Conservation (phyloP, 2,797 vertebrate genomes). For the Atherinosoma microstoma region DNA sequence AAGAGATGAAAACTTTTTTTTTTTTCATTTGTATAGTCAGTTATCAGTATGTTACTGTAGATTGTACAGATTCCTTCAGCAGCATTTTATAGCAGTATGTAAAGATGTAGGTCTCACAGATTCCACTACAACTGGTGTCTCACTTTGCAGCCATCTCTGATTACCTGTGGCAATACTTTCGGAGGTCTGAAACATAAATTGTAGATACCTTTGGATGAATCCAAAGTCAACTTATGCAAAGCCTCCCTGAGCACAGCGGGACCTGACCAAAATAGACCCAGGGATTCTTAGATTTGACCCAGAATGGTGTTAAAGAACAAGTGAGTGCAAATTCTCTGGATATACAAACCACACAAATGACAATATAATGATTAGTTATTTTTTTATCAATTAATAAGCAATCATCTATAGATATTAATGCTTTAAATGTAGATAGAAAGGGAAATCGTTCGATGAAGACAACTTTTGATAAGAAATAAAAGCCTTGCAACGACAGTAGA, state of each 20-base stretch:
- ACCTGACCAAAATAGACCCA: background rate
- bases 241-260: background rate
- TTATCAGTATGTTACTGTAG: constrained; percentile 66
- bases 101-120: constrained; percentile 29
- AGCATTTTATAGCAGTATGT: constrained; percentile 17
- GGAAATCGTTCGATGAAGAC: background rate
- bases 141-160: background rate
- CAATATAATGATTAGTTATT: background rate
- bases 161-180: background rate
- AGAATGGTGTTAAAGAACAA: background rate
- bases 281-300: background rate
- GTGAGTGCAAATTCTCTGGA: background rate
- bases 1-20: constrained; percentile 32
- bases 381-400: background rate
- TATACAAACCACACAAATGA: background rate
- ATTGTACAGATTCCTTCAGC: constrained; percentile 69
- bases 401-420: background rate
- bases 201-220: too few relatives aligned
- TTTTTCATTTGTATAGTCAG: constrained; percentile 57
- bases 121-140: background rate
- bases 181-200: background rate
- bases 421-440: background rate
- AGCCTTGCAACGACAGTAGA: too few relatives aligned
- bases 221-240: too few relatives aligned
- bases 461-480: background rate